A percentile compares a stretch with the other conserved stretches of the same genome.
These are phyloP conservation scores for Cuniculus paca DNA, from an alignment of 2,797 vertebrate species.

Conservation along the genomic window DNA sequence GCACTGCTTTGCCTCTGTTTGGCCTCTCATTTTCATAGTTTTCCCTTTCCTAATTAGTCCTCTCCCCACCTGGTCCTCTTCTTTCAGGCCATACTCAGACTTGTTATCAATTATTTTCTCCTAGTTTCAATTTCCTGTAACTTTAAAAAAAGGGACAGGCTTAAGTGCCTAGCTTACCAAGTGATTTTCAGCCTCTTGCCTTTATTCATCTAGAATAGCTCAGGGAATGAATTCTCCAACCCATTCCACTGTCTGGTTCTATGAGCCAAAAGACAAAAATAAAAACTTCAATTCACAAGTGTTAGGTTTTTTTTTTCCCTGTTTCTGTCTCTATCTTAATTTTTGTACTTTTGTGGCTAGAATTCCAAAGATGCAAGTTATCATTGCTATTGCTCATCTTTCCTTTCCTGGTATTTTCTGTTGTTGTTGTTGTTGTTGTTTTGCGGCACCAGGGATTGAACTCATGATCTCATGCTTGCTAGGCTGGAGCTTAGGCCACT, in stretches of 20 bases:
- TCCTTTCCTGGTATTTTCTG: conserved; percentile 5
- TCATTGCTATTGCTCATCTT: neutral
- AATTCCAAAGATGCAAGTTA: neutral
- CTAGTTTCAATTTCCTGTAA: neutral
- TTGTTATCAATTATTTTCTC: conserved; percentile 1
- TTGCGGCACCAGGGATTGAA: too few relatives aligned
- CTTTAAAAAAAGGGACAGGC: neutral
- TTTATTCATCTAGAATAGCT: conserved; percentile 14
- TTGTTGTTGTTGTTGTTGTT: too few relatives aligned
- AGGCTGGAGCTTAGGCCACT: too few relatives aligned
- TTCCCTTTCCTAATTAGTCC: neutral
- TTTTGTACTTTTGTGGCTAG: neutral
- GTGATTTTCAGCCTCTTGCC: neutral
- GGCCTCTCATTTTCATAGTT: neutral
- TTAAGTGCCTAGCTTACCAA: neutral
- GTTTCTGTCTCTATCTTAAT: conserved; percentile 9
- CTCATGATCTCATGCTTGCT: too few relatives aligned
- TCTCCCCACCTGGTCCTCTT: neutral
- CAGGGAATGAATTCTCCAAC: conserved; percentile 26
- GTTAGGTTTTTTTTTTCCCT: conserved; percentile 4
- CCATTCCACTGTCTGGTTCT: neutral
- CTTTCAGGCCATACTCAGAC: conserved; percentile 19
- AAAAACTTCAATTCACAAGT: conserved; percentile 41
- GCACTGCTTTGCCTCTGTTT: neutral
- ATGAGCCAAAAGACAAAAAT: conserved; percentile 27